Percentiles rank a stretch among this genome's conserved stretches.
These are phyloP conservation scores for Tachysurus fulvidraco DNA, from an alignment of 2,113 vertebrate species.

Conservation along the genomic window DNA sequence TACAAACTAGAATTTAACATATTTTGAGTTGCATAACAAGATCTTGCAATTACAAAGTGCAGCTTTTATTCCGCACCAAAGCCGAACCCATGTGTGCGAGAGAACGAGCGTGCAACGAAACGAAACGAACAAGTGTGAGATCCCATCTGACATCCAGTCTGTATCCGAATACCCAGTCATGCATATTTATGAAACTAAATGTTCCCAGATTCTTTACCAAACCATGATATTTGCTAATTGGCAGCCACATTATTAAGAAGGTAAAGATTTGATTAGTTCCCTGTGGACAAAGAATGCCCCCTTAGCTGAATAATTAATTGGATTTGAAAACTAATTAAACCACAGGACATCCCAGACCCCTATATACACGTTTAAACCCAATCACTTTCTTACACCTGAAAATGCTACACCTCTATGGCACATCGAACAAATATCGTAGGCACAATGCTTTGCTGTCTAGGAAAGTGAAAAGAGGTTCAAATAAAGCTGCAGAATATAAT, in stretches of 20 bases:
- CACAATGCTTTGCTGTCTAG: background rate
- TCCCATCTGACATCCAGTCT: conserved; percentile 14
- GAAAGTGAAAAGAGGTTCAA: background rate
- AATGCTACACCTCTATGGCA: background rate
- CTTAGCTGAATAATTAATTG: background rate
- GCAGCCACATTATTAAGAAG: background rate
- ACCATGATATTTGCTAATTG: background rate
- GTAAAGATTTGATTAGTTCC: background rate
- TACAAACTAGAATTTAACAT: background rate
- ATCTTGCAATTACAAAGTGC: background rate
- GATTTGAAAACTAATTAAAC: background rate
- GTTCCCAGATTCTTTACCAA: background rate
- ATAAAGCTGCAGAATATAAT: background rate
- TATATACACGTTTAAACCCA: no score
- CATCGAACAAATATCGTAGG: background rate
- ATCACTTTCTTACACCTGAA: background rate
- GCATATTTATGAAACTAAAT: background rate
- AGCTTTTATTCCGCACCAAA: background rate
- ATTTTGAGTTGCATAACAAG: background rate
- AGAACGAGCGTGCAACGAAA: background rate
- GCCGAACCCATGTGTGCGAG: background rate
- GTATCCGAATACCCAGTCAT: background rate
- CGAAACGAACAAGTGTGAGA: background rate
- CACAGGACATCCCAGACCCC: background rate
- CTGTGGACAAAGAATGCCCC: background rate